Base-by-base conservation (phyloP, 23 tunicate genomes). In the Ciona savignyi region DNA sequence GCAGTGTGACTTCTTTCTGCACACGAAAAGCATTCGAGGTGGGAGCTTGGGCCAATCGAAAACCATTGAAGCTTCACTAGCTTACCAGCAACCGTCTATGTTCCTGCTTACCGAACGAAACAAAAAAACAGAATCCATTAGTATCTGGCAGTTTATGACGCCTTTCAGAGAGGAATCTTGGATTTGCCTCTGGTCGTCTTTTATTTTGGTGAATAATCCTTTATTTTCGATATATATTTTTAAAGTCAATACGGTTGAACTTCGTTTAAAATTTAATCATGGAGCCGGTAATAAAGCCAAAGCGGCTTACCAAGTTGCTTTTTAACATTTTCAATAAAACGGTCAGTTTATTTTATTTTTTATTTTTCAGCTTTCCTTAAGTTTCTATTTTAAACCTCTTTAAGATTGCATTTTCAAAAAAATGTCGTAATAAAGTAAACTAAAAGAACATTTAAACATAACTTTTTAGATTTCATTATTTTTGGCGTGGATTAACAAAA, bases 81-180 rank as follows among this genome's bases (percentile, higher is more conserved):
- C 86, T 2, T 74, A 70, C 74, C 86, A 81, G 60, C 77, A 73
- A 29, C 86, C 86, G 2, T 74, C 78, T 0, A 81, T 81, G 86
- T 81, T 29, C 34, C 72, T 81, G 6, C 27, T 81, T n/a, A 81
- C 86, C 1, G 65, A 81, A 56, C 30, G 86, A 73, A 42, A 66
- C 32, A 74, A 81, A 56, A 73, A 67, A 65, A 67, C 79, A 11
- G 79, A 74, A n/a, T 67, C 86, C 0, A 70, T 81, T 1, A 67
- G 71, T 74, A 81, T 81, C 63, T 81, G 86, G 86, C 86, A 81
- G 74, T 81, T 81, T 29, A 81, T 81, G 86, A 67, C 77, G 25
- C 86, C 86, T 26, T 81, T 81, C 78, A 70, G 71, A 0, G 79
- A 74, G 29, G 86, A 81, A 28, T 62, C 72, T 2, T 81, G 86